Evolutionary conservation across 2,888 invertebrate genomes (phyloP).

Genomic region (Ellobium chinense): DNA sequence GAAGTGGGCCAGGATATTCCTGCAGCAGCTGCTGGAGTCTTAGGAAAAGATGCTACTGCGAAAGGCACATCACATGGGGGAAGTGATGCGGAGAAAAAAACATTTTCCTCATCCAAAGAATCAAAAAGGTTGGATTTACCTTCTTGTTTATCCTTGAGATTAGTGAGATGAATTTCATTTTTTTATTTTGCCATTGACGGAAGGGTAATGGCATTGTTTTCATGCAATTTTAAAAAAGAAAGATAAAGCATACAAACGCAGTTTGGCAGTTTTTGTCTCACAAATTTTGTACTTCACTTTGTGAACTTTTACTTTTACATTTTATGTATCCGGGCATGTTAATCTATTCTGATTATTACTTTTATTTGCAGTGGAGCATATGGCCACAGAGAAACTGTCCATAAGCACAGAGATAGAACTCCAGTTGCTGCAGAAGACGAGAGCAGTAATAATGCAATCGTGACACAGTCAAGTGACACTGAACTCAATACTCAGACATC

Average conservation of each 20-base stretch:
- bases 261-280: no score
- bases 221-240: no score
- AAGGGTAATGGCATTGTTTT: no score
- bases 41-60: background rate
- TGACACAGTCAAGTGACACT: background rate
- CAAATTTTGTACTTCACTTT: no score
- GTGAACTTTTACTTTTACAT: no score
- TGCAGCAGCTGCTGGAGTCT: background rate
- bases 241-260: no score
- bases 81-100: background rate
- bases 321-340: no score
- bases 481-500: background rate
- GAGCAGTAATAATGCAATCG: background rate
- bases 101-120: background rate
- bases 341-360: no score
- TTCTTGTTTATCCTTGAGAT: no score
- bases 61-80: background rate
- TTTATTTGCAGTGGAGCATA: background rate
- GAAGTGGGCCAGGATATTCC: background rate
- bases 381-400: background rate
- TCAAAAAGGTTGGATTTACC: conserved; percentile 4
- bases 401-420: background rate
- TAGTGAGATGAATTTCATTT: background rate
- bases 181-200: background rate
- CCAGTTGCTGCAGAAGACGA: background rate